Conservation (phyloP, 2,797 vertebrate genomes). For the Argyrosomus regius region DNA sequence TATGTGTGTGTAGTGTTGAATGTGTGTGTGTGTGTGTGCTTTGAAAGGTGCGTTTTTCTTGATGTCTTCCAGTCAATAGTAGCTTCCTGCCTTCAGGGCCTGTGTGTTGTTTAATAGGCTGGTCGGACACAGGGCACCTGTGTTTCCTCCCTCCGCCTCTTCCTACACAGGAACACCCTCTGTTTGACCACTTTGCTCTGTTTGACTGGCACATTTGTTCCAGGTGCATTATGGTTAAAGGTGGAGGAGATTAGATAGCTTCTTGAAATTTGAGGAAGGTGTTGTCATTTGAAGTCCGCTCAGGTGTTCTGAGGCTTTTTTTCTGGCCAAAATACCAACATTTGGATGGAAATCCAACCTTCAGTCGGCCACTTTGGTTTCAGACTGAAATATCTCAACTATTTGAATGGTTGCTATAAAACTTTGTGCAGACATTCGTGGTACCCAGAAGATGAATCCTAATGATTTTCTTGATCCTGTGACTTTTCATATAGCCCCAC, state of each 20-base stretch:
- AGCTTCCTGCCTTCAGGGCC: constrained; percentile 85
- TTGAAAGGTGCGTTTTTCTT: constrained; percentile 85
- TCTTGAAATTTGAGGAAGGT: constrained; percentile 74
- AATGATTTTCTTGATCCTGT: background rate
- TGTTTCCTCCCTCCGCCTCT: constrained; percentile 65
- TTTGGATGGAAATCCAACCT: background rate
- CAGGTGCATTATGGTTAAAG: constrained; percentile 67
- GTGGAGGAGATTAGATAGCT: constrained; percentile 67
- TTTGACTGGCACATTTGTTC: constrained; percentile 80
- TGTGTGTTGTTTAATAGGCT: constrained; percentile 79
- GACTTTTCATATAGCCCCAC: background rate
- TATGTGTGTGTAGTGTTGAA: constrained; percentile 59
- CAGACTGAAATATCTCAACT: background rate
- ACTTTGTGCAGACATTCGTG: background rate
- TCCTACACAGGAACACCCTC: constrained; percentile 70
- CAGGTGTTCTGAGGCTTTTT: constrained; percentile 53
- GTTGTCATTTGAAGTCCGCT: constrained; percentile 67
- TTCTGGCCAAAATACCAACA: background rate
- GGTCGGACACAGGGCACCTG: constrained; percentile 81
- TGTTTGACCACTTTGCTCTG: constrained; percentile 74
- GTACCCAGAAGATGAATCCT: background rate
- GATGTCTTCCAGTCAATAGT: constrained; percentile 84
- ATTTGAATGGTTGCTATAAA: background rate
- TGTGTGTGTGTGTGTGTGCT: constrained; percentile 73
- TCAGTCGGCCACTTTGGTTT: constrained; percentile 3